Base-by-base conservation (phyloP, 2,888 invertebrate species). In the Eulithis prunata region DNA sequence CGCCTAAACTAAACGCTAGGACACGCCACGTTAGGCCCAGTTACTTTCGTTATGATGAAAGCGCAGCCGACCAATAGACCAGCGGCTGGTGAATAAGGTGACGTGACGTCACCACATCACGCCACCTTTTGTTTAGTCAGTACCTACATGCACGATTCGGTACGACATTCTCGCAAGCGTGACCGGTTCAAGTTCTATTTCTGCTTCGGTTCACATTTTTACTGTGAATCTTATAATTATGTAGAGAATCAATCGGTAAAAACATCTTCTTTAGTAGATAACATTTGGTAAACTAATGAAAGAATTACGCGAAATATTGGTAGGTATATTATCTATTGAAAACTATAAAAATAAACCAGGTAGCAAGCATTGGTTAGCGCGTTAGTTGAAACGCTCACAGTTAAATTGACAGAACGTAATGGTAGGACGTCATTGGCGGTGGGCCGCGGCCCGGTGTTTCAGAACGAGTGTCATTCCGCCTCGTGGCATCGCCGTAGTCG, bases 71-170 rank as follows among this genome's bases (percentile, higher is more conserved):
- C 85, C 88, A 88, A 87, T 87, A 84, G 81, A 80, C 82, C 77
- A 81, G 78, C 83, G 81, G 82, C 80, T 84, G 83, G 84, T 81
- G 85, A 84, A 86, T 91, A 90, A 88, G 87, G 90, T 81, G 88
- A 88, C 78, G 87, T 92, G 92, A 91, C 92, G 92, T 93, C 92
- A 91, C 83, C 66, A 81, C 89, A 91, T 93, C 93, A 93, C 93
- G 93, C 92, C 93, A 93, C 93, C 91, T 92, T 92, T 91, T 89
- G 88, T 89, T 60, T 81, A 87, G 86, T 87, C 84, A 87, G 86
- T 84, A 21, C 21, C 2, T 21, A 80, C 76, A 77, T 77, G 79
- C 79, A 87, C 90, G 89, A 87, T 88, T 84, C 87, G 87, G 87
- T 88, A 11, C 41, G 10, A 76, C 84, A 78, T 83, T 77, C 70